phyloP scores from a whole-genome alignment of 2,113 vertebrate species.

The Gallinago undulata region DNA sequence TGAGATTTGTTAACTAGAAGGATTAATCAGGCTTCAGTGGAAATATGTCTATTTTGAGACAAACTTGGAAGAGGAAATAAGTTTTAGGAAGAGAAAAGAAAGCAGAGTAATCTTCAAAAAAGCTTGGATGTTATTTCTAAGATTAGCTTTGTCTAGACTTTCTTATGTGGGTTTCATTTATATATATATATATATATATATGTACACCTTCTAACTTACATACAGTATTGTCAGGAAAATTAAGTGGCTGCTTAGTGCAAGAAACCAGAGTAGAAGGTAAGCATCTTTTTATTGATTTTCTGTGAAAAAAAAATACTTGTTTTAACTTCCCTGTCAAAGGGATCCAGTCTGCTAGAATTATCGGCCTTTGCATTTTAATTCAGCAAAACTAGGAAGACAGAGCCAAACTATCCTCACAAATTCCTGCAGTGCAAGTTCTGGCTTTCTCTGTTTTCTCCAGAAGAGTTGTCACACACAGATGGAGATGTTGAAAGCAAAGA shows the following conservation, averaged over 20 bases:
- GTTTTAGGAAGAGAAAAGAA: not conserved
- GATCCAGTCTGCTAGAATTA: not conserved
- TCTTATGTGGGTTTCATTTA: not conserved
- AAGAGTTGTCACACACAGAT: not conserved
- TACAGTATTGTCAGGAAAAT: not conserved
- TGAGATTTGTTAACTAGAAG: not conserved
- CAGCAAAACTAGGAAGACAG: not conserved
- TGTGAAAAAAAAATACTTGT: not conserved
- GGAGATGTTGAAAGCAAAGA: not conserved
- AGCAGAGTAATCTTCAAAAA: not conserved
- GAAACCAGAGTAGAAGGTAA: not conserved
- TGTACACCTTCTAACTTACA: not conserved
- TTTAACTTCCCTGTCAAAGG: not conserved
- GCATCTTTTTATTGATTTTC: not conserved
- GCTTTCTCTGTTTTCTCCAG: not conserved
- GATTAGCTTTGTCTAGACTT: not conserved
- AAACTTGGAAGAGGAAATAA: not conserved
- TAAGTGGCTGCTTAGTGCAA: not conserved
- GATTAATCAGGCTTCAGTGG: not conserved
- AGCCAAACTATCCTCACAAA: not conserved
- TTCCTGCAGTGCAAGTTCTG: not conserved
- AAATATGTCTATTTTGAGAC: not conserved
- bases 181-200: not conserved
- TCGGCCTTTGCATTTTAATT: not conserved
- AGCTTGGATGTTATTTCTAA: not conserved